Base-by-base conservation (phyloP, 2,888 invertebrate genomes). In the Ischnura elegans region DNA sequence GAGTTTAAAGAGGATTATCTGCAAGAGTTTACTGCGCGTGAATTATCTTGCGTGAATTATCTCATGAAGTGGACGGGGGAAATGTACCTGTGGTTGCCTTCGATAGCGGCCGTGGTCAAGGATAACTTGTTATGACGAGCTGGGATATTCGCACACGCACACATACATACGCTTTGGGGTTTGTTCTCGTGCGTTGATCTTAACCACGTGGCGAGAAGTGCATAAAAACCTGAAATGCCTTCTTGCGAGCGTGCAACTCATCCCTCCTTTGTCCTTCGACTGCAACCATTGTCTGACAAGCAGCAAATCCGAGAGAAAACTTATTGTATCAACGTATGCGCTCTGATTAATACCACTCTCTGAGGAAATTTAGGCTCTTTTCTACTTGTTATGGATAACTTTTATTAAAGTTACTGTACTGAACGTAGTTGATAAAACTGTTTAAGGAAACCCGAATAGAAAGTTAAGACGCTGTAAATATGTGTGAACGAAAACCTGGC, bases 111-210 rank as follows among this genome's bases (percentile, higher is more conserved):
- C 76, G 76, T 76, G 76, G 76, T 76, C 76, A 76, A 76, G 76
- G 76, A 76, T 76, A 76, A 76, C 76, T 76, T 76, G 76, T 76
- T 76, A 76, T 76, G 76, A 76, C 76, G 76, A 76, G 36, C 76
- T 76, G 76, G 36, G 76, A 76, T 76, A n/a, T 76, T 76, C 36
- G 36, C 76, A 16, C 76, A 13, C 76, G 36, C 76, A 13, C 76
- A 76, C 76, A 51, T 47, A n/a, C n/a, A 66, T 76, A 10, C 36
- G 76, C 76, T 76, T 36, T 29, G 13, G 36, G 76, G 76, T 76
- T 76, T 76, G 76, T 76, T 10, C 36, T 76, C 76, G 76, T 16
- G 76, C 76, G 36, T 76, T 76, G 76, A 76, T 76, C 76, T 76
- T 76, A 36, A 76, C 29, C 76, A 10, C 76, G 36, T 36, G 16